A percentile compares a stretch with the other conserved stretches of the same genome.
Evolutionary conservation across 1,140 invertebrate genomes (phyloP).

Genomic region (Drosophila pruinosa): DNA sequence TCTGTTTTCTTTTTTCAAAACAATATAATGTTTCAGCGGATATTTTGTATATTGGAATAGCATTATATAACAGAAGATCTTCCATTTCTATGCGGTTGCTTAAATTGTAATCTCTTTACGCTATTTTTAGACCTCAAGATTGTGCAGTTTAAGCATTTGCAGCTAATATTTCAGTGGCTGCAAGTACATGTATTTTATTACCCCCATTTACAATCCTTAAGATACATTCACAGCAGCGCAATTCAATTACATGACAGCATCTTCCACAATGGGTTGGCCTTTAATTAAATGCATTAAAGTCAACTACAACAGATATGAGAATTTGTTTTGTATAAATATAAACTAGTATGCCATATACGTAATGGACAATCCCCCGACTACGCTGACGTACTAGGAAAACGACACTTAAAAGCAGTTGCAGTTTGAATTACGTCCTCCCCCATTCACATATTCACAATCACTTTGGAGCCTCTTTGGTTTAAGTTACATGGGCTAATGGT

Average conservation of each 20-base stretch:
- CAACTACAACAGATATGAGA: constrained; percentile 8
- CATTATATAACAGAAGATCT: background rate
- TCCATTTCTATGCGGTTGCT: background rate
- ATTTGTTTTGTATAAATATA: constrained; percentile 5
- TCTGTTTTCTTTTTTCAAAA: too few relatives aligned
- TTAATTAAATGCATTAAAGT: constrained; percentile 74
- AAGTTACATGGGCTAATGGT: constrained; percentile 62
- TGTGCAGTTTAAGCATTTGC: background rate
- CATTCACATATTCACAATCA: constrained; percentile 29
- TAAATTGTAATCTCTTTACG: background rate
- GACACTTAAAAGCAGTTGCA: constrained; percentile 34
- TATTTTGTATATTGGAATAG: background rate
- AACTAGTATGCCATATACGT: constrained; percentile 3
- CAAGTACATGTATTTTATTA: constrained; percentile 9
- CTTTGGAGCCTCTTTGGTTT: constrained; percentile 33
- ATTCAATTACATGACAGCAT: constrained; percentile 33
- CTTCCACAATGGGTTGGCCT: constrained; percentile 42
- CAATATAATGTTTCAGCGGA: background rate
- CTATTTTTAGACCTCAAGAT: background rate
- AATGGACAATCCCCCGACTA: constrained; percentile 1
- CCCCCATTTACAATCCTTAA: constrained; percentile 20
- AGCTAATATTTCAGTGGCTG: constrained; percentile 10
- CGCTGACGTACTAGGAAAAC: constrained; percentile 26
- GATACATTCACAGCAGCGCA: constrained; percentile 36
- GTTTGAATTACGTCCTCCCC: background rate